Conservation (phyloP, 1,140 invertebrate species). For the Drosophila gunungcola region DNA sequence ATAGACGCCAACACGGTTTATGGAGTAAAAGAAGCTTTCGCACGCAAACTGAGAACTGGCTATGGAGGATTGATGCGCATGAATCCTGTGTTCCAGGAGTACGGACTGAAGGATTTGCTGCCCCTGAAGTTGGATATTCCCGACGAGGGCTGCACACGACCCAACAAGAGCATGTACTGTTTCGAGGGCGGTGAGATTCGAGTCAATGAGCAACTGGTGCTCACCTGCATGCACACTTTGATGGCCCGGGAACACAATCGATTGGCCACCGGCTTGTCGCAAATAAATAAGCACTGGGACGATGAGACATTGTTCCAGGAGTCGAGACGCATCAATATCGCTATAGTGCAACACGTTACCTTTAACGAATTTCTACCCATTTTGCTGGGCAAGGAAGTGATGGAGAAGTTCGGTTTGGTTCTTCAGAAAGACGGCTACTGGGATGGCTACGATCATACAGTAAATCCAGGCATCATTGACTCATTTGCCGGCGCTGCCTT, state of each 20-base stretch:
- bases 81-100: constrained; percentile 95
- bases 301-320: constrained; percentile 98
- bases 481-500: constrained; percentile 95
- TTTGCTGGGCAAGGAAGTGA: constrained; percentile 95
- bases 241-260: constrained; percentile 96
- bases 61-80: constrained; percentile 92
- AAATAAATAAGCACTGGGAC: constrained; percentile 97
- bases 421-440: constrained; percentile 95
- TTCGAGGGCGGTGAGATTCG: constrained; percentile 97
- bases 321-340: constrained; percentile 94
- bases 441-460: constrained; percentile 93
- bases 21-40: constrained; percentile 91
- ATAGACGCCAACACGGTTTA: constrained; percentile 91
- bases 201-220: constrained; percentile 96
- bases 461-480: constrained; percentile 94
- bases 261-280: constrained; percentile 90
- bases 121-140: constrained; percentile 96
- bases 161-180: constrained; percentile 94
- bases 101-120: constrained; percentile 94
- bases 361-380: constrained; percentile 98
- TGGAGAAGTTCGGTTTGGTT: constrained; percentile 95
- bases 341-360: constrained; percentile 96
- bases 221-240: constrained; percentile 95
- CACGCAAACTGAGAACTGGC: constrained; percentile 91
- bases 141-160: constrained; percentile 96